A percentile compares a stretch with the other conserved stretches of the same genome.
phyloP scores from a whole-genome alignment of 2,888 invertebrate species.

The Camponotus fellah region DNA sequence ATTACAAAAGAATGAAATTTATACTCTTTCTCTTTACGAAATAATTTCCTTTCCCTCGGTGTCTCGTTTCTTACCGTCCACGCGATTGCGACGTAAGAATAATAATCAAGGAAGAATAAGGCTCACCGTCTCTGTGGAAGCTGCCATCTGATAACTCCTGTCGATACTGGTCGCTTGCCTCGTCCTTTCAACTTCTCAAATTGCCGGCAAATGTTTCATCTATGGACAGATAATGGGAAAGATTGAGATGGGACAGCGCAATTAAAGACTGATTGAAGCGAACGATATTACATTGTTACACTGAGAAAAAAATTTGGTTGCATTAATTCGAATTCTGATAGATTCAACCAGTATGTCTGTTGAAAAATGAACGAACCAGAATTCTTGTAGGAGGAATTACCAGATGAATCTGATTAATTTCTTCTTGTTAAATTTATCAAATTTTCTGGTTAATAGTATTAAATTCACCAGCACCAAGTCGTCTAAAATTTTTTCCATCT shows the following conservation, averaged over 20 bases:
- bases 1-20: conserved; percentile 46
- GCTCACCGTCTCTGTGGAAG: conserved; percentile 1
- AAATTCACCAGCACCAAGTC: too few species aligned
- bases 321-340: too few species aligned
- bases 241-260: conserved; percentile 15
- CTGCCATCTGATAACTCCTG: background rate
- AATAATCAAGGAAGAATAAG: conserved; percentile 21
- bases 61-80: background rate
- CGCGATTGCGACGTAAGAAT: background rate
- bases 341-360: too few species aligned
- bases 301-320: too few species aligned
- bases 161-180: conserved; percentile 10
- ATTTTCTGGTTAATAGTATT: too few species aligned
- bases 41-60: conserved; percentile 37
- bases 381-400: too few species aligned
- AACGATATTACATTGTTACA: background rate
- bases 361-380: too few species aligned
- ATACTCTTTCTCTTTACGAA: conserved; percentile 23
- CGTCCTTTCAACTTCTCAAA: conserved; percentile 34
- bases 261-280: conserved; percentile 23
- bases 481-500: too few species aligned
- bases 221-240: background rate
- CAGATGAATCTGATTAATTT: too few species aligned
- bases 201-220: conserved; percentile 40
- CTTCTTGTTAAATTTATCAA: too few species aligned